Base-by-base conservation (phyloP, 2,888 invertebrate genomes). In the Cerastis rubricosa region DNA sequence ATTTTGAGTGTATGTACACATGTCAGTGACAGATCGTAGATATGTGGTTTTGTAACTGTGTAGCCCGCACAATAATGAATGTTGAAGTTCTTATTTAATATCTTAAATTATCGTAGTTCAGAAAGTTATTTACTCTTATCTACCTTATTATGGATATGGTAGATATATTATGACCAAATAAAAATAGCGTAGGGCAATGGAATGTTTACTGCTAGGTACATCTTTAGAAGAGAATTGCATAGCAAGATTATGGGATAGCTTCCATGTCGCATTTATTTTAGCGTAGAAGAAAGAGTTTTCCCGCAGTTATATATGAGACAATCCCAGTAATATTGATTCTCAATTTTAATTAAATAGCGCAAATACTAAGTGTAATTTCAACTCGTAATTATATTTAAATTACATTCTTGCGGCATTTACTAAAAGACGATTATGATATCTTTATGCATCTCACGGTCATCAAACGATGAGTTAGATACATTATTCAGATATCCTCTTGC, bases 401-500 rank as follows among this genome's bases (percentile, higher is more conserved):
- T 29, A 67, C 63, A 25, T 43, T 57, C 35, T n/a, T 49, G 67
- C 25, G 43, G 49, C 47, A 54, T 81, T 61, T 43, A 66, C 19
- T 35, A 73, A 47, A 17, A 40, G n/a, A n/a, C 3, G 29, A 51
- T 67, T 43, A 75, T 67, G 43, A 67, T 67, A 54, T 63, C 76
- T 68, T 68, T 67, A 79, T 45, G 35, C 43, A 49, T 79, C 22
- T 35, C 35, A 35, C 35, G 35, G 35, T 3, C 43, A 49, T 79
- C 22, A 73, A 47, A 14, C 40, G n/a, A n/a, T 3, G 29, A 51
- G 29, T 54, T 19, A 57, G 11, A 25, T 49, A 67, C 5, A 54
- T 67, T 43, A 75, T 67, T 35, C 35, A 35, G 43, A 67, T 67
- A 54, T 67, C 67, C 22, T 81, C 45, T n/a, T 22, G 25, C 47